Percentiles rank a stretch among this genome's conserved stretches.
Evolutionary conservation across 2,888 invertebrate species (phyloP).

Genomic region (Ecliptopera silaceata): DNA sequence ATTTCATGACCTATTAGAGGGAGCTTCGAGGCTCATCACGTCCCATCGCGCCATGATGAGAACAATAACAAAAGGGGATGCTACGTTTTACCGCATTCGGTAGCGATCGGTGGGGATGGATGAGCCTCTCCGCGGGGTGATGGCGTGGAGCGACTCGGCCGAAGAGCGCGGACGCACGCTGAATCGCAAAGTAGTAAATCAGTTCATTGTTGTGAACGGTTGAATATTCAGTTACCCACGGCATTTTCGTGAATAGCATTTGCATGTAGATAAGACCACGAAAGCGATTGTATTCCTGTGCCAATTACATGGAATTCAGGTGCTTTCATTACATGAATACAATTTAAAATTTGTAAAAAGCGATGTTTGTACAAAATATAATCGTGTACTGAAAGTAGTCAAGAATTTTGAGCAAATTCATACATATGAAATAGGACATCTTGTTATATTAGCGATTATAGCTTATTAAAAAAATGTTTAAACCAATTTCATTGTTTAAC

Average conservation of each 20-base stretch:
- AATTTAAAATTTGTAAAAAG: neutral
- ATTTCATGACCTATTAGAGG: slow-evolving; percentile 53
- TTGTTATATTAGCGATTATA: too few relatives aligned
- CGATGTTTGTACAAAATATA: neutral
- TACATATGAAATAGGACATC: too few relatives aligned
- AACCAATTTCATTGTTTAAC: too few relatives aligned
- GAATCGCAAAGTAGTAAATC: slow-evolving; percentile 75
- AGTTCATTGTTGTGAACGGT: slow-evolving; percentile 67
- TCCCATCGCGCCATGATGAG: slow-evolving; percentile 48
- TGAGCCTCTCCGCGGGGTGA: slow-evolving; percentile 41
- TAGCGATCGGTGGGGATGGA: slow-evolving; percentile 50
- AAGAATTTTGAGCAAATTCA: neutral
- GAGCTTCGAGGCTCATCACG: slow-evolving; percentile 46
- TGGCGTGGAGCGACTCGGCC: slow-evolving; percentile 58
- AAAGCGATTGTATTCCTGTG: slow-evolving; percentile 44
- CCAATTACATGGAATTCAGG: slow-evolving; percentile 16
- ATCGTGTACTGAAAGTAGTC: slow-evolving; percentile 1
- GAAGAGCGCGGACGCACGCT: slow-evolving; percentile 65
- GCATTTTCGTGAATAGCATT: slow-evolving; percentile 57
- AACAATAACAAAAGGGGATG: slow-evolving; percentile 43
- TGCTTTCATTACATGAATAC: neutral
- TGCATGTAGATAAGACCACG: slow-evolving; percentile 53
- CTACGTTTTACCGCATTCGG: slow-evolving; percentile 47
- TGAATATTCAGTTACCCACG: slow-evolving; percentile 64
- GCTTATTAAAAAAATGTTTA: too few relatives aligned